Percentiles rank a stretch among this genome's conserved stretches.
Evolutionary conservation across 2,797 vertebrate species (phyloP).

Genomic region (Phoxinus dragarum): DNA sequence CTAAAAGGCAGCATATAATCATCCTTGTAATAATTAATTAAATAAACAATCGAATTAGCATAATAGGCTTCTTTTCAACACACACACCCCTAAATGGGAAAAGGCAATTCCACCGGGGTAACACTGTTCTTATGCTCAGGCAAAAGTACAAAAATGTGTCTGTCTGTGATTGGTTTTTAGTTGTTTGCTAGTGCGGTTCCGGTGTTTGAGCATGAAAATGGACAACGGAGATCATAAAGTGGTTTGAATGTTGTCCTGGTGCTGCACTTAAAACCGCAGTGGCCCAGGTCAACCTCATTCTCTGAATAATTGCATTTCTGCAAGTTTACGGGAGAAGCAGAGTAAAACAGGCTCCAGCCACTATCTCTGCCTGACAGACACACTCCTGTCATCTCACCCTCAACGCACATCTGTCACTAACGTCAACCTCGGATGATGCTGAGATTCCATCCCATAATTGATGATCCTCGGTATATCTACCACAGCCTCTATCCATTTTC

Average conservation of each 20-base stretch:
- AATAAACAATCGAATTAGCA: constrained; percentile 50
- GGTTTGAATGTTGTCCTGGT: not conserved
- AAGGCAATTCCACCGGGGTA: not conserved
- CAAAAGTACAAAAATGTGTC: not conserved
- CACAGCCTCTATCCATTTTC: not conserved
- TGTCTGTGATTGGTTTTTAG: constrained; percentile 15
- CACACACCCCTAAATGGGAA: not conserved
- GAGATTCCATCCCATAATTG: constrained; percentile 4
- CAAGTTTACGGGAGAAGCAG: not conserved
- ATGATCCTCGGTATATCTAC: not conserved
- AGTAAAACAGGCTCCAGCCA: not conserved
- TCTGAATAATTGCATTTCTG: constrained; percentile 31
- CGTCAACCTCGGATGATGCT: not conserved
- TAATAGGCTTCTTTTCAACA: constrained; percentile 27
- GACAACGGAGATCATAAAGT: not conserved
- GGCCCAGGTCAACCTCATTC: not conserved
- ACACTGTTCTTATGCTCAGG: not conserved
- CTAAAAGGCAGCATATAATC: constrained; percentile 54
- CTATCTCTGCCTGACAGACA: constrained; percentile 30
- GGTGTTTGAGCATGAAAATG: not conserved
- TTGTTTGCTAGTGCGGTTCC: not conserved
- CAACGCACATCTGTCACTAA: not conserved
- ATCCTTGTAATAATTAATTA: constrained; percentile 58
- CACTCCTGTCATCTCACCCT: not conserved
- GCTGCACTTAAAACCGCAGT: constrained; percentile 2